These are phyloP conservation scores for Dolichomitus sp. DNA, from an alignment of 2,888 invertebrate species.

Conservation along the genomic window DNA sequence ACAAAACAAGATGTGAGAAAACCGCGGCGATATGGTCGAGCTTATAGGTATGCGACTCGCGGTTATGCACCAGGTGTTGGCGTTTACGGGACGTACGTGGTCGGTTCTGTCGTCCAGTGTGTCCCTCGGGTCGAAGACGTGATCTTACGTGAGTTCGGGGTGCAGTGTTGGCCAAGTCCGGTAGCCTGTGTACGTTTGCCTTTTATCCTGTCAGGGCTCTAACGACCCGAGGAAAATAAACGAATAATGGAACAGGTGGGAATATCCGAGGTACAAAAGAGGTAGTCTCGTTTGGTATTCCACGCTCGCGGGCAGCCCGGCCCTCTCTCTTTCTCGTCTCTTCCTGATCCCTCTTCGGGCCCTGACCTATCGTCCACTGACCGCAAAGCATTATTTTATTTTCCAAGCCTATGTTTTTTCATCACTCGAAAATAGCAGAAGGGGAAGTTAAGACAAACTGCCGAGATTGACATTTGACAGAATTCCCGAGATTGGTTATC, in stretches of 20 bases:
- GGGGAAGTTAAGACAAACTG: neutral
- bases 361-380: conserved; percentile 5
- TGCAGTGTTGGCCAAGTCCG: conserved; percentile 22
- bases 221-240: conserved; percentile 68
- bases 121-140: conserved; percentile 53
- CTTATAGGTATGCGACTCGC: conserved; percentile 66
- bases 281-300: conserved; percentile 59
- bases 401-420: neutral
- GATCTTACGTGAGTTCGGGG: conserved; percentile 50
- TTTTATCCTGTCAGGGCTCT: conserved; percentile 61
- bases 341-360: conserved; percentile 48
- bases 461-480: conserved; percentile 4
- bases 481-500: conserved; percentile 7
- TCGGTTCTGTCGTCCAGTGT: conserved; percentile 57
- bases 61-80: conserved; percentile 80
- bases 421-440: neutral
- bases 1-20: neutral
- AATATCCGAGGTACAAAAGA: conserved; percentile 64
- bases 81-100: conserved; percentile 78
- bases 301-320: conserved; percentile 19
- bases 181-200: conserved; percentile 48
- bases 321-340: conserved; percentile 41
- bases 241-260: conserved; percentile 68
- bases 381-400: conserved; percentile 31
- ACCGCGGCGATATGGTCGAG: conserved; percentile 24